Conservation (phyloP, 2,888 invertebrate genomes). For the Norana najaformis region DNA sequence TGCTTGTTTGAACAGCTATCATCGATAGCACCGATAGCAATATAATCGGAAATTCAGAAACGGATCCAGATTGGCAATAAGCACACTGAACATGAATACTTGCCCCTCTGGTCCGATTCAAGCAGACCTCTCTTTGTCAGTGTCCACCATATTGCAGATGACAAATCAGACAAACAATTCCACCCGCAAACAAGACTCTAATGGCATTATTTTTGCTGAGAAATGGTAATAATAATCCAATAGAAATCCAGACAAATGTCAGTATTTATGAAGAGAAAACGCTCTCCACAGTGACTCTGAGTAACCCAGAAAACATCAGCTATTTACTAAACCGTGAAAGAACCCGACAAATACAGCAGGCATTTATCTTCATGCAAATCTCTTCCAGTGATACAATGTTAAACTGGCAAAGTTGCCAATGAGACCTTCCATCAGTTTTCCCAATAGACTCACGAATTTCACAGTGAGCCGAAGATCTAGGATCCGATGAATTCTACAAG, state of each 20-base stretch:
- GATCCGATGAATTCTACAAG: too few species aligned
- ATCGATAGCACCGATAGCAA: background rate
- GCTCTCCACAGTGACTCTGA: background rate
- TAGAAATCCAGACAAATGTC: too few species aligned
- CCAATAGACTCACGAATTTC: background rate
- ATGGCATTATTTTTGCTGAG: background rate
- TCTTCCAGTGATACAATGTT: background rate
- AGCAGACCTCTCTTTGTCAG: background rate
- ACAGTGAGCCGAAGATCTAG: too few species aligned
- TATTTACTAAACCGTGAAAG: background rate
- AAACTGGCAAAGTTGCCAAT: too few species aligned
- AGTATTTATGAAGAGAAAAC: too few species aligned
- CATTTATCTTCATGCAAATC: background rate
- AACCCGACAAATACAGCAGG: background rate
- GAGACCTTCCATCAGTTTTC: too few species aligned
- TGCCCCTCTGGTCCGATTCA: background rate
- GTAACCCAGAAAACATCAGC: background rate
- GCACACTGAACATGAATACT: background rate
- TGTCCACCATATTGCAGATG: background rate
- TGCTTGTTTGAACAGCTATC: background rate
- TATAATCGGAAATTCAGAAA: background rate
- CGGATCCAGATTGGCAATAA: conserved; percentile 13
- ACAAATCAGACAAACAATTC: background rate
- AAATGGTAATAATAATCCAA: background rate
- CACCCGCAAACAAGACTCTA: background rate